A percentile compares a stretch with the other conserved stretches of the same genome.
Conservation (phyloP, 2,888 invertebrate species). For the Leuctra nigra region DNA sequence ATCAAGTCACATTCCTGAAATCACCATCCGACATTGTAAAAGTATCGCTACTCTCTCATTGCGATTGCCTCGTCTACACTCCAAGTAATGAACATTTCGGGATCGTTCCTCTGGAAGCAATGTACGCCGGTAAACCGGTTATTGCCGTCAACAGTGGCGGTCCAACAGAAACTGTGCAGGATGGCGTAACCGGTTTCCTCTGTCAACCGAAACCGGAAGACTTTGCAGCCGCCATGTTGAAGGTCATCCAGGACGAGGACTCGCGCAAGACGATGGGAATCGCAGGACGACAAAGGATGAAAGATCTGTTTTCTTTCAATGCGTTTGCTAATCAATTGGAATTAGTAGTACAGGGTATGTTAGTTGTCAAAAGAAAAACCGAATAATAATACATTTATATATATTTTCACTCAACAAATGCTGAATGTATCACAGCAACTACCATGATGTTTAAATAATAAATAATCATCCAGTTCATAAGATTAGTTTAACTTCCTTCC, state of each 20-base stretch:
- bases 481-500: too few species aligned
- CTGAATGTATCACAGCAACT: slow-evolving; percentile 11
- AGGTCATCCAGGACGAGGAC: slow-evolving; percentile 55
- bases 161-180: slow-evolving; percentile 83
- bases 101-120: slow-evolving; percentile 97
- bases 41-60: slow-evolving; percentile 66
- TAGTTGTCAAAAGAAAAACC: slow-evolving; percentile 18
- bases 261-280: slow-evolving; percentile 62
- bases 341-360: slow-evolving; percentile 28
- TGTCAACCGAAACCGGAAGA: slow-evolving; percentile 60
- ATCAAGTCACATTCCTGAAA: slow-evolving; percentile 74
- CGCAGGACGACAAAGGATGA: slow-evolving; percentile 66
- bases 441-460: too few species aligned
- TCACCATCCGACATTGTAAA: slow-evolving; percentile 86
- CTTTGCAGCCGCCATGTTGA: slow-evolving; percentile 72
- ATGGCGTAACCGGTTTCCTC: slow-evolving; percentile 74
- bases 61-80: slow-evolving; percentile 84
- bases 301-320: slow-evolving; percentile 74
- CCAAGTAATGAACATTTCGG: slow-evolving; percentile 98
- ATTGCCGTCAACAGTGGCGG: slow-evolving; percentile 95
- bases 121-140: slow-evolving; percentile 90
- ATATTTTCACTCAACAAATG: slow-evolving; percentile 1
- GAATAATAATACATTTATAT: slow-evolving; percentile 2
- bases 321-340: slow-evolving; percentile 68
- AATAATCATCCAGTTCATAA: too few species aligned